Base-by-base conservation (phyloP, 2,113 vertebrate genomes). In the Tor tambroides region DNA sequence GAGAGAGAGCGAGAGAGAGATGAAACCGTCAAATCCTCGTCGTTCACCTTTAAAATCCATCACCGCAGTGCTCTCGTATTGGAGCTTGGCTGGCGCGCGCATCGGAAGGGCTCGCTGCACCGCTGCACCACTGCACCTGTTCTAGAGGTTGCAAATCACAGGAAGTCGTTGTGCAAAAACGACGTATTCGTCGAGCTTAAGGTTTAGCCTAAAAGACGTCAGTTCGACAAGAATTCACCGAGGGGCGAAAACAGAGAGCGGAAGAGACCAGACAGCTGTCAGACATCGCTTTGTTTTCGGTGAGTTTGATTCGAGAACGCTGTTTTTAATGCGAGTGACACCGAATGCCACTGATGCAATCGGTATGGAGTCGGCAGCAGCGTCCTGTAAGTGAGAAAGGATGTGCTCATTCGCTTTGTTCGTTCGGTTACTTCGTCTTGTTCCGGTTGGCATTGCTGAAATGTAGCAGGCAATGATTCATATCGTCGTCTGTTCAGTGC, bases 91-190 rank as follows among this genome's bases (percentile, higher is more conserved):
- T 38, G 78, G 35, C 32, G 78, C 61, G 61, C 80, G 80, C 80
- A 32, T 49, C 80, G 61, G 80, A 83, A 28, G 3, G 38, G 35
- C 59, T 69, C 41, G 80, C n/a, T 83, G 80, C 80, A 83, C 61
- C 41, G 80, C n/a, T 83, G 80, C 80, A 83, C 61, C 61, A 83
- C 9, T 83, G 80, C 80, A 69, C 78, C 78, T 80, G 78, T 63
- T n/a, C 78, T 38, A 61, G 61, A 69, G 61, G 26, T 14, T 67
- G 80, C 80, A 69, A 69, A 65, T 67, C 80, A 83, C 63, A 69
- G 78, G 78, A 80, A 83, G 15, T 43, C n/a, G 80, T 26, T 30
- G 80, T 30, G 61, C 59, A 28, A 32, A 69, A 83, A 30, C 41
- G 80, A 46, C 61, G 21, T 10, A 30, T 61, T 67, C 61, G 8